Percentiles rank a stretch among this genome's conserved stretches.
phyloP scores from a whole-genome alignment of 1,140 invertebrate species.

The Cydia amplana region DNA sequence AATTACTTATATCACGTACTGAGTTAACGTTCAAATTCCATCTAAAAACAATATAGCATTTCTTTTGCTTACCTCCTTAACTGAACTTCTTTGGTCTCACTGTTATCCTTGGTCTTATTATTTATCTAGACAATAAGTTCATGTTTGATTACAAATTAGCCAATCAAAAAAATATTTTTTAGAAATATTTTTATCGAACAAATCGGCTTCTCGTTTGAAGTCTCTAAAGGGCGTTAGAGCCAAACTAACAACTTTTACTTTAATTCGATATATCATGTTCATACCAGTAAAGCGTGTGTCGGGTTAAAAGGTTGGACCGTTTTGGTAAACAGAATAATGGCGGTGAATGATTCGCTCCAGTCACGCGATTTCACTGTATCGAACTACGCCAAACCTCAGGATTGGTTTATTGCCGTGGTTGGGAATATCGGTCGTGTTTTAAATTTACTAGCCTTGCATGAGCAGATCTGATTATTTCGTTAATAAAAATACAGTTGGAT shows the following conservation, averaged over 20 bases:
- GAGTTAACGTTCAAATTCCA: neutral
- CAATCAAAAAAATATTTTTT: neutral
- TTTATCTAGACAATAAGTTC: too few relatives aligned
- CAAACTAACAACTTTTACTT: slow-evolving; percentile 18
- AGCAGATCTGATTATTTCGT: too few relatives aligned
- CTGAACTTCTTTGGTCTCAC: too few relatives aligned
- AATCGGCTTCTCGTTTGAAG: neutral
- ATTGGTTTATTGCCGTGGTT: slow-evolving; percentile 5
- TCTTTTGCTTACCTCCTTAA: too few relatives aligned
- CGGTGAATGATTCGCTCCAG: slow-evolving; percentile 13
- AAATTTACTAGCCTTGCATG: neutral
- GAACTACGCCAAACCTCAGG: slow-evolving; percentile 3
- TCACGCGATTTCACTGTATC: slow-evolving; percentile 20
- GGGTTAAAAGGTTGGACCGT: slow-evolving; percentile 23
- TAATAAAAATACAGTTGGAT: too few relatives aligned
- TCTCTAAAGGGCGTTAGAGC: neutral
- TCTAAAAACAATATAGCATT: neutral
- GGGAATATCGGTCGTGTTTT: neutral
- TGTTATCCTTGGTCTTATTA: too few relatives aligned
- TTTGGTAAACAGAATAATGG: slow-evolving; percentile 29
- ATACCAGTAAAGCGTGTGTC: slow-evolving; percentile 11
- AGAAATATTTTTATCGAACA: neutral
- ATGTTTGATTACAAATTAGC: too few relatives aligned
- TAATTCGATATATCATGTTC: slow-evolving; percentile 6
- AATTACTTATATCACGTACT: neutral